Conservation (phyloP, 1,140 invertebrate species). For the Zaprionus camerounensis region DNA sequence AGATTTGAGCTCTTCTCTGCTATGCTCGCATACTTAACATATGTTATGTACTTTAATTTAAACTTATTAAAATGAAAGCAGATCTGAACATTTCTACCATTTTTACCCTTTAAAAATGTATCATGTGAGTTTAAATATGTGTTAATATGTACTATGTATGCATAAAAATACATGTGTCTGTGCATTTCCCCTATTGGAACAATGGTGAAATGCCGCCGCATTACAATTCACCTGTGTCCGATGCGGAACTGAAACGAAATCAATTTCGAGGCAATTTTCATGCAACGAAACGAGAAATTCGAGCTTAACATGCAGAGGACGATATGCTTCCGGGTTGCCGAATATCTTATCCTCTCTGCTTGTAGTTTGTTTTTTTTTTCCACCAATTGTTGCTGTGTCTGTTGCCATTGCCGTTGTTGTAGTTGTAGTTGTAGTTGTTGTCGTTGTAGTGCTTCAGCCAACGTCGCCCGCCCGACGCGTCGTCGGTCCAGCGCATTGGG, state of each 20-base stretch:
- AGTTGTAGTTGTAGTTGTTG: neutral
- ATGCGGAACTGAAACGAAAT: conserved; percentile 15
- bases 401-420: neutral
- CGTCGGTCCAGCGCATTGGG: conserved; percentile 28
- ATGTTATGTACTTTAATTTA: too few species aligned
- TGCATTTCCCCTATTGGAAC: neutral
- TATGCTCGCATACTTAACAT: too few species aligned
- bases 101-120: too few species aligned
- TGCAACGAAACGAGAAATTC: conserved; percentile 67
- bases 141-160: neutral
- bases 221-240: conserved; percentile 34
- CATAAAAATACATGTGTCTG: neutral
- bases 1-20: too few species aligned
- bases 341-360: conserved; percentile 56
- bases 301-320: conserved; percentile 63
- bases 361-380: conserved; percentile 49
- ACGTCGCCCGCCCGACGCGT: neutral
- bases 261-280: conserved; percentile 69
- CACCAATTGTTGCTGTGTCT: conserved; percentile 15
- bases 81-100: too few species aligned
- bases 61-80: too few species aligned
- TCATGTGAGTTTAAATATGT: too few species aligned
- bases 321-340: conserved; percentile 54
- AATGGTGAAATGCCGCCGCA: neutral
- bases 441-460: neutral